phyloP scores from a whole-genome alignment of 2,797 vertebrate species.

The Myotis myotis region DNA sequence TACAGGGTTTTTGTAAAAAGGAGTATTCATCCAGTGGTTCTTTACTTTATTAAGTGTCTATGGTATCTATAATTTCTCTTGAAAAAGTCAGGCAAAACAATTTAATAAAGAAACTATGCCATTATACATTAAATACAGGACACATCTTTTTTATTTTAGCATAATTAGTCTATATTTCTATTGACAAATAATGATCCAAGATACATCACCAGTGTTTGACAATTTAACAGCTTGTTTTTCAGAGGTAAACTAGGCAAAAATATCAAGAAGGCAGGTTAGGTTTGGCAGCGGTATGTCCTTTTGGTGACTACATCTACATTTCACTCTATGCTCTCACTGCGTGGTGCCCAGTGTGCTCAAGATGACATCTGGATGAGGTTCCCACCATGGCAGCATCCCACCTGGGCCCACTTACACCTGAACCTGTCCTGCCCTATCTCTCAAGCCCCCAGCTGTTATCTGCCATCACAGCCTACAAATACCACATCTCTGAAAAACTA shows the following conservation, averaged over 20 bases:
- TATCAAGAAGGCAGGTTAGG: not conserved
- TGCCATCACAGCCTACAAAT: slow-evolving; percentile 65
- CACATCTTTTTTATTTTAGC: not conserved
- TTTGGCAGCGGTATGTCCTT: not conserved
- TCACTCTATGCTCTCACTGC: not conserved
- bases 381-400: slow-evolving; percentile 61
- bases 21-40: not conserved
- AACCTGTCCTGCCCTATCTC: slow-evolving; percentile 66
- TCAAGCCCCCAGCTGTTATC: slow-evolving; percentile 71
- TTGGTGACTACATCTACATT: not conserved
- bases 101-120: not conserved
- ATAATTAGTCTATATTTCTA: not conserved
- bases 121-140: not conserved
- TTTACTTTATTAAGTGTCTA: slow-evolving; percentile 21
- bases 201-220: not conserved
- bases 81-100: not conserved
- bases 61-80: not conserved
- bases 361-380: slow-evolving; percentile 60
- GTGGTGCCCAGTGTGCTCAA: slow-evolving; percentile 9
- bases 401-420: slow-evolving; percentile 51
- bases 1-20: not conserved
- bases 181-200: not conserved
- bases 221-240: not conserved
- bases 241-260: not conserved
- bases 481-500: slow-evolving; percentile 51